These are phyloP conservation scores for Microhierax caerulescens DNA, from an alignment of 2,797 vertebrate species.

Conservation along the genomic window DNA sequence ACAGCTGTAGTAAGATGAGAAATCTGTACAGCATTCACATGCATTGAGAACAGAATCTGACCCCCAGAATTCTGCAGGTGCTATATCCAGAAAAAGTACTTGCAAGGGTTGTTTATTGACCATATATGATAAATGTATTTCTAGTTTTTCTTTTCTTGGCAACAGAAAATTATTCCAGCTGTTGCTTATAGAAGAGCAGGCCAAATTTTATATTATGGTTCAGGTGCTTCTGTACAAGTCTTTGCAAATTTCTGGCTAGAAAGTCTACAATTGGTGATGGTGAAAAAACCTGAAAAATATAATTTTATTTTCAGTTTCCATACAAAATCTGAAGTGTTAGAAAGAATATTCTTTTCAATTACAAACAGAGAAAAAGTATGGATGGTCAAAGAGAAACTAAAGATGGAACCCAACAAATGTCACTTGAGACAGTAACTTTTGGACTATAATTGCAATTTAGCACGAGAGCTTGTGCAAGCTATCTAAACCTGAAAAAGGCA, in stretches of 20 bases:
- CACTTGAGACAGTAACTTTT: conserved; percentile 27
- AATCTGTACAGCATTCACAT: background rate
- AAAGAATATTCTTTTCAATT: conserved; percentile 40
- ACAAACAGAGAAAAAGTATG: conserved; percentile 41
- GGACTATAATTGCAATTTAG: background rate
- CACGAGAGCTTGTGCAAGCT: background rate
- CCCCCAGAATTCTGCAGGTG: background rate
- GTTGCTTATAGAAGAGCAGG: background rate
- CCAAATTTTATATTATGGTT: background rate
- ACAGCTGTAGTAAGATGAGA: background rate
- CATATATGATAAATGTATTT: background rate
- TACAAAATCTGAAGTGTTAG: conserved; percentile 25
- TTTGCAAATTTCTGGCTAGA: conserved; percentile 2
- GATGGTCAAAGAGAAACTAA: conserved; percentile 15
- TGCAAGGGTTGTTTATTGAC: background rate
- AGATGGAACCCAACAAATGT: background rate
- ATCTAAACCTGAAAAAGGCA: background rate
- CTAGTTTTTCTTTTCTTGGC: background rate
- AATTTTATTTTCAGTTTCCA: conserved; percentile 53
- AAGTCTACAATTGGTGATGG: background rate
- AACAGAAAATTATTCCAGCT: background rate
- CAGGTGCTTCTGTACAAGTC: background rate
- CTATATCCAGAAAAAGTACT: background rate
- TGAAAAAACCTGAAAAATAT: conserved; percentile 28
- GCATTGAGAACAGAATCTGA: background rate